Evolutionary conservation across 2,113 vertebrate genomes (phyloP).

Genomic region (Apteryx owenii): DNA sequence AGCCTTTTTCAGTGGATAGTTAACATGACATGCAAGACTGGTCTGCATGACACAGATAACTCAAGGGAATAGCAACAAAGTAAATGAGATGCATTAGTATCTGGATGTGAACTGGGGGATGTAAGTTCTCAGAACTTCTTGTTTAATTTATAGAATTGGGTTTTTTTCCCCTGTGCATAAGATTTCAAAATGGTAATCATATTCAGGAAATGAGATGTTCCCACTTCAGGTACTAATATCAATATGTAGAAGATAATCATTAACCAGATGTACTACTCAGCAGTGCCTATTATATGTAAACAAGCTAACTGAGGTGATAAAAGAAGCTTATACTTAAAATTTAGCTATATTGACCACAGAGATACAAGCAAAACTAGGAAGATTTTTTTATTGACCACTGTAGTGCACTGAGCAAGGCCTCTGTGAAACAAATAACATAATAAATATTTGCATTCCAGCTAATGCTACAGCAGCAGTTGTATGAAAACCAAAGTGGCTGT

Average conservation of each 20-base stretch:
- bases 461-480: background rate
- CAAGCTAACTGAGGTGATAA: slow-evolving; percentile 72
- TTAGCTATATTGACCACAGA: slow-evolving; percentile 26
- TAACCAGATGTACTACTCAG: slow-evolving; percentile 75
- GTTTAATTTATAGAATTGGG: slow-evolving; percentile 88
- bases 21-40: slow-evolving; percentile 83
- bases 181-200: slow-evolving; percentile 81
- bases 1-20: slow-evolving; percentile 80
- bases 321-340: slow-evolving; percentile 62
- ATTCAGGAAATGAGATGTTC: slow-evolving; percentile 77
- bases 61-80: slow-evolving; percentile 82
- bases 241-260: slow-evolving; percentile 82
- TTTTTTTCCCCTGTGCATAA: slow-evolving; percentile 78
- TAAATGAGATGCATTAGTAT: slow-evolving; percentile 95
- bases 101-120: slow-evolving; percentile 89
- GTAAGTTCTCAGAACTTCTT: slow-evolving; percentile 90
- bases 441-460: slow-evolving; percentile 25
- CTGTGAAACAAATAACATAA: background rate
- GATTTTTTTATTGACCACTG: background rate
- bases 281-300: slow-evolving; percentile 72
- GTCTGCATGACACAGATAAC: slow-evolving; percentile 93
- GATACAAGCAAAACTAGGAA: background rate
- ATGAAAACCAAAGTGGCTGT: background rate
- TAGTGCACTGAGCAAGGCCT: background rate
- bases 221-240: slow-evolving; percentile 81